Conservation (phyloP, 2,113 vertebrate genomes). For the Ramphastos sulfuratus region DNA sequence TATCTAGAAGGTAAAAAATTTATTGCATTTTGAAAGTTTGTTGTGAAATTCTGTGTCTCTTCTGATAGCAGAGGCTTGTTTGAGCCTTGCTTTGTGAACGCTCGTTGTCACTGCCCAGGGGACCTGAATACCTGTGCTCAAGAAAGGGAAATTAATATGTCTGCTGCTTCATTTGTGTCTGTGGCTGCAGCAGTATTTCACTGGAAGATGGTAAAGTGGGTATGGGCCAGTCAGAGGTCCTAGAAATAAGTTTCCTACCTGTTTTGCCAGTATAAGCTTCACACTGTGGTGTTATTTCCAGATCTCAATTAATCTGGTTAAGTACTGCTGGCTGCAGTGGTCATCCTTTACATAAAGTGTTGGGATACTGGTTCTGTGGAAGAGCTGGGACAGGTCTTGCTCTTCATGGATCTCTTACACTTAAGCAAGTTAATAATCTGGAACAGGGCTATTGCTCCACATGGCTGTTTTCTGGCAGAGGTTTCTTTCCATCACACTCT, state of each 20-base stretch:
- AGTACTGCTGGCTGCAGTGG: background rate
- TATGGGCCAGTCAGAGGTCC: background rate
- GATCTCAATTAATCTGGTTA: background rate
- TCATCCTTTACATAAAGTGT: background rate
- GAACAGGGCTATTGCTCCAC: background rate
- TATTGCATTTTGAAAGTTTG: conserved; percentile 22
- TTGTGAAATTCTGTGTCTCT: conserved; percentile 2
- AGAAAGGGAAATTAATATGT: background rate
- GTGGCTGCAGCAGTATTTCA: background rate
- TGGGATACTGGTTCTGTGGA: background rate
- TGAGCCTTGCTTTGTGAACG: background rate
- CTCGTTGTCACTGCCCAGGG: background rate
- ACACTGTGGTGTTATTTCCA: background rate
- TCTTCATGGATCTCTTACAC: background rate
- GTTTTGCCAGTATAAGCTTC: background rate
- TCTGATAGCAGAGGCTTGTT: background rate
- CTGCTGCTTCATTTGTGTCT: background rate
- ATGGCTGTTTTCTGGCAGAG: background rate
- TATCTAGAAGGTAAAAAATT: conserved; percentile 14
- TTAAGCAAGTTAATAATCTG: conserved; percentile 20
- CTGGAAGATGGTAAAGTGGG: background rate
- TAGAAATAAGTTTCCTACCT: background rate
- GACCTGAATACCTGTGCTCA: background rate
- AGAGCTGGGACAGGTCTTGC: background rate
- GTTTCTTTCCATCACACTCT: background rate